Evolutionary conservation across 2,113 vertebrate genomes (phyloP).

Genomic region (Circaetus gallicus): DNA sequence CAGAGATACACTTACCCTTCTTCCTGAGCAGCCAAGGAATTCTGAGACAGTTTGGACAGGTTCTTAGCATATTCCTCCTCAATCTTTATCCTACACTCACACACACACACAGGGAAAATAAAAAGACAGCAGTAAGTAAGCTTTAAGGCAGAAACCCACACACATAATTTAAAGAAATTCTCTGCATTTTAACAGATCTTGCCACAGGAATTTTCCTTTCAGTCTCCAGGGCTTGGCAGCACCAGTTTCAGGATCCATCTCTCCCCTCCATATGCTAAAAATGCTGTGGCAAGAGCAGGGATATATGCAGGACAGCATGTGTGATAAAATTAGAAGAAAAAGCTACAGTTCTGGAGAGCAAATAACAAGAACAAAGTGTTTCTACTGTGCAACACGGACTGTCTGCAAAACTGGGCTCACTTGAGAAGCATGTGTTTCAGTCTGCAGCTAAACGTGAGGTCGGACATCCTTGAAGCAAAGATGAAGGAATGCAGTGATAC

Average conservation of each 20-base stretch:
- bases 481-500: neutral
- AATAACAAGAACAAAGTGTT: slow-evolving; percentile 29
- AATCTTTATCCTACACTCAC: slow-evolving; percentile 90
- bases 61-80: slow-evolving; percentile 98
- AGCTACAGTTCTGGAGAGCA: neutral
- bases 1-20: slow-evolving; percentile 87
- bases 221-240: slow-evolving; percentile 7
- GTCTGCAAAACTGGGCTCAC: neutral
- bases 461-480: neutral
- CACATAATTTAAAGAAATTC: slow-evolving; percentile 17
- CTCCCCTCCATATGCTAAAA: slow-evolving; percentile 15
- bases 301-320: neutral
- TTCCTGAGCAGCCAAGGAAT: slow-evolving; percentile 89
- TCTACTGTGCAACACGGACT: neutral
- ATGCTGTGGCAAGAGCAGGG: neutral
- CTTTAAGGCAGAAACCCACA: slow-evolving; percentile 26
- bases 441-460: neutral
- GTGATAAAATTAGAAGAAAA: neutral
- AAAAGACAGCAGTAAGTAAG: slow-evolving; percentile 34
- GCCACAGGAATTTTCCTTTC: slow-evolving; percentile 28
- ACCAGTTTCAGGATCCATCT: neutral
- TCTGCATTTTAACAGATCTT: slow-evolving; percentile 17
- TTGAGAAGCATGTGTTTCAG: neutral
- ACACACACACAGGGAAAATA: slow-evolving; percentile 6
- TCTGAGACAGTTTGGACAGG: slow-evolving; percentile 94